Conservation (phyloP, 2,888 invertebrate genomes). For the Yponomeuta evonymella region DNA sequence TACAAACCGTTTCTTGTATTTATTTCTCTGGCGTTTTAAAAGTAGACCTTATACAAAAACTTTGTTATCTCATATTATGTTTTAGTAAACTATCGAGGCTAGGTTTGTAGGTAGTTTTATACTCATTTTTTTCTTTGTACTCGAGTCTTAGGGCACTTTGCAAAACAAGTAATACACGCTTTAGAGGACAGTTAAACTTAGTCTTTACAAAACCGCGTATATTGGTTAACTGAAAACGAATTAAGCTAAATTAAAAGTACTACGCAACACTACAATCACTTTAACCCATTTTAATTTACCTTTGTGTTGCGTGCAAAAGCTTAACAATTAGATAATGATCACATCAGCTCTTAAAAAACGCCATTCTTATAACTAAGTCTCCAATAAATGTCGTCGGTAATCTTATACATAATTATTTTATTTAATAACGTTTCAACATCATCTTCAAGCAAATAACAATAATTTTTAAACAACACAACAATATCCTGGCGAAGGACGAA, state of each 20-base stretch:
- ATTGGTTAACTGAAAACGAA: background rate
- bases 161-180: slow-evolving; percentile 10
- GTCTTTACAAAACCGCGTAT: background rate
- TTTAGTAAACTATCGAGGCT: slow-evolving; percentile 29
- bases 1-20: slow-evolving; percentile 36
- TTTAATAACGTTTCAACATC: slow-evolving; percentile 38
- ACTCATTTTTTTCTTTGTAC: slow-evolving; percentile 28
- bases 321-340: slow-evolving; percentile 45
- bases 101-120: slow-evolving; percentile 32
- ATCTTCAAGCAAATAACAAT: slow-evolving; percentile 50
- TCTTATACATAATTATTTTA: slow-evolving; percentile 26
- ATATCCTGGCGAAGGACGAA: background rate
- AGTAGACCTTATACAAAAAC: slow-evolving; percentile 37
- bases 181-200: slow-evolving; percentile 11
- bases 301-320: background rate
- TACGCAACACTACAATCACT: background rate
- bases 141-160: slow-evolving; percentile 20
- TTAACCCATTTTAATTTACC: background rate
- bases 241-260: background rate
- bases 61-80: slow-evolving; percentile 23
- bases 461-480: background rate
- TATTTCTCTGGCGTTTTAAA: slow-evolving; percentile 44
- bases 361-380: slow-evolving; percentile 40
- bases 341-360: slow-evolving; percentile 53
- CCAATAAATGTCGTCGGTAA: slow-evolving; percentile 43